Evolutionary conservation across 2,797 vertebrate genomes (phyloP), one percentile per base, ranked within the genome.

Genomic region (Orientallactaga sibirica): DNA sequence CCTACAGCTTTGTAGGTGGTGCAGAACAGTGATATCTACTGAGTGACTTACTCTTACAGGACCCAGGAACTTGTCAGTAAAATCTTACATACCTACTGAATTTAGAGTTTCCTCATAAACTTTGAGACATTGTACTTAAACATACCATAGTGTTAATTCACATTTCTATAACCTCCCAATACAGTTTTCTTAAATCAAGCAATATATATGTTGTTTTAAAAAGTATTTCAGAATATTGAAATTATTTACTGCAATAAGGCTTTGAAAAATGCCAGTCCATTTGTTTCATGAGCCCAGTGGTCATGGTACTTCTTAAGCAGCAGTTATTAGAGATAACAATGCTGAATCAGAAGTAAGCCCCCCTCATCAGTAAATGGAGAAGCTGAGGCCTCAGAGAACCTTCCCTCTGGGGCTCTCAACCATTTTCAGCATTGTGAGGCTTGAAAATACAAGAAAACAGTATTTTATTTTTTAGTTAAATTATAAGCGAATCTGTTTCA

Each of bases 401-500:
- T 55, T 58, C 41, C 90, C 68, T 86, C 86, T 81, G 84, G 80
- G 64, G 55, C 90, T 94, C 70, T 82, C 70, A 74, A 33, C 79
- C 90, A 80, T 95, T 97, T 97, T 90, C 86, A 95, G 91, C 90
- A 92, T 78, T 97, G 97, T 95, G 86, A 96, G 88, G 96, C 96
- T 85, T 96, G 96, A 97, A 97, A 98, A 97, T 96, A 97, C 94
- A 96, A 95, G 95, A 92, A 96, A 96, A 71, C 16, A 89, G 66
- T 88, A 87, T 97, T 89, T 95, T 98, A 96, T 96, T 97, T 94
- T 97, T 81, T 62, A 84, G 64, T 98, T 97, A 96, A 97, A 97
- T 97, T 97, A 96, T 96, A 98, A 98, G 93, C 90, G 48, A 97
- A 97, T 97, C 97, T 97, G 97, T 96, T 97, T 97, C 98, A 98